A percentile compares a stretch with the other conserved stretches of the same genome.
These are phyloP conservation scores for Illadopsis cleaveri DNA, from an alignment of 2,113 vertebrate species.

Conservation along the genomic window DNA sequence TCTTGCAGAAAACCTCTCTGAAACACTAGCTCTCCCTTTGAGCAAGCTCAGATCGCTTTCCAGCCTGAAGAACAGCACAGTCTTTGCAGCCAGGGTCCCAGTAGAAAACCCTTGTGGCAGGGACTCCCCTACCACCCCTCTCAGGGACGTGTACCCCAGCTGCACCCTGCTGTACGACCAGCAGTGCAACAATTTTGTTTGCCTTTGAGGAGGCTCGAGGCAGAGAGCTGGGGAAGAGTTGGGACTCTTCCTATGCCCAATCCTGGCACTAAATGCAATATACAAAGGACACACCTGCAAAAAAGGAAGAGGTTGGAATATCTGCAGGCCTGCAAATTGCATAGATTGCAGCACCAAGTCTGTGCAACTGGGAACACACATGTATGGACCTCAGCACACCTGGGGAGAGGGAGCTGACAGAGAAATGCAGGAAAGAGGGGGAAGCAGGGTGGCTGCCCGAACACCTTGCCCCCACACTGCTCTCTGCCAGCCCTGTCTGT, in stretches of 20 bases:
- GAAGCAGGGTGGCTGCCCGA: neutral
- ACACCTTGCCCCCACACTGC: neutral
- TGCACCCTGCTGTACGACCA: rapidly evolving
- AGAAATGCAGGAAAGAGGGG: rapidly evolving
- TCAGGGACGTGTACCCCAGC: rapidly evolving
- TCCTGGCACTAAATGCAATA: neutral
- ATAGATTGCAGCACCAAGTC: neutral
- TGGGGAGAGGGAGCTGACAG: neutral
- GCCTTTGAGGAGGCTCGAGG: neutral
- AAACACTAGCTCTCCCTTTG: neutral
- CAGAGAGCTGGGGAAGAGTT: neutral
- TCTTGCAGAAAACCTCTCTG: neutral
- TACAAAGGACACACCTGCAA: neutral
- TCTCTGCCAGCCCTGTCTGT: neutral
- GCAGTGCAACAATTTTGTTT: neutral
- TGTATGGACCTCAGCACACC: rapidly evolving
- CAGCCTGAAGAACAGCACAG: neutral
- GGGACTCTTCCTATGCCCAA: neutral
- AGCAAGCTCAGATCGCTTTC: neutral
- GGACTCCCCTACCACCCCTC: neutral
- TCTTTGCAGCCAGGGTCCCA: neutral
- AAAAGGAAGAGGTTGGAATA: neutral
- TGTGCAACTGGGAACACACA: neutral
- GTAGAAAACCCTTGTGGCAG: neutral
- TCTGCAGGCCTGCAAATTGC: neutral